These are phyloP conservation scores for Chlorops oryzae DNA, from an alignment of 1,140 invertebrate species.

Conservation along the genomic window DNA sequence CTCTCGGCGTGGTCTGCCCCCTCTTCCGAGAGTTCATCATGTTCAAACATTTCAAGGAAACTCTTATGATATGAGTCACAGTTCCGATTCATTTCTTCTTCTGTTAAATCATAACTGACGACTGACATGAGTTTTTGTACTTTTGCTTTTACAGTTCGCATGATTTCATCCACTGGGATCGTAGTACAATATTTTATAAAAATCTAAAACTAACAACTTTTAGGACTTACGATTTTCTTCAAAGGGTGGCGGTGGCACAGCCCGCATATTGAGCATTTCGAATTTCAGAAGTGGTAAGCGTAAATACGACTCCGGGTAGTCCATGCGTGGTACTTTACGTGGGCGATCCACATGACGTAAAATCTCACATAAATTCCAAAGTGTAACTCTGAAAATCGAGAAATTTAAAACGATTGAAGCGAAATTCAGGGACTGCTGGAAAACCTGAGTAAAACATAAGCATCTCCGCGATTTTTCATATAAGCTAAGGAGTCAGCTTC, in stretches of 20 bases:
- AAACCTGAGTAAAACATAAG: slow-evolving; percentile 31
- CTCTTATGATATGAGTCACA: slow-evolving; percentile 32
- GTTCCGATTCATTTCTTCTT: slow-evolving; percentile 21
- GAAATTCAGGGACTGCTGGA: background rate
- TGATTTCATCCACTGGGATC: slow-evolving; percentile 30
- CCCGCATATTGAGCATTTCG: slow-evolving; percentile 40
- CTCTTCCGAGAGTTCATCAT: slow-evolving; percentile 15
- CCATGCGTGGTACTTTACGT: slow-evolving; percentile 21
- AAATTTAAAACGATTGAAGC: background rate
- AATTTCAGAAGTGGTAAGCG: slow-evolving; percentile 40
- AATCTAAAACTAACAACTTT: background rate
- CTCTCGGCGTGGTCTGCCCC: slow-evolving; percentile 18
- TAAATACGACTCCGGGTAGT: slow-evolving; percentile 38
- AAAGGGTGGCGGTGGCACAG: slow-evolving; percentile 31
- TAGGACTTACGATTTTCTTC: slow-evolving; percentile 36
- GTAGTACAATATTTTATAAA: slow-evolving; percentile 1
- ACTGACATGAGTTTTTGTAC: slow-evolving; percentile 36
- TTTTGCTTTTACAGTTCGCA: slow-evolving; percentile 34
- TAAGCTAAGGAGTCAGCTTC: slow-evolving; percentile 21
- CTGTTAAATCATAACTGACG: slow-evolving; percentile 30
- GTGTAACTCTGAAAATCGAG: slow-evolving; percentile 18
- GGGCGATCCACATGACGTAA: slow-evolving; percentile 34
- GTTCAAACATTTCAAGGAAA: slow-evolving; percentile 26
- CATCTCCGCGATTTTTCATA: slow-evolving; percentile 35
- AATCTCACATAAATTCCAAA: slow-evolving; percentile 39